A percentile compares a stretch with the other conserved stretches of the same genome.
These are phyloP conservation scores for Petrolisthes manimaculis DNA, from an alignment of 2,888 invertebrate species.

Conservation along the genomic window DNA sequence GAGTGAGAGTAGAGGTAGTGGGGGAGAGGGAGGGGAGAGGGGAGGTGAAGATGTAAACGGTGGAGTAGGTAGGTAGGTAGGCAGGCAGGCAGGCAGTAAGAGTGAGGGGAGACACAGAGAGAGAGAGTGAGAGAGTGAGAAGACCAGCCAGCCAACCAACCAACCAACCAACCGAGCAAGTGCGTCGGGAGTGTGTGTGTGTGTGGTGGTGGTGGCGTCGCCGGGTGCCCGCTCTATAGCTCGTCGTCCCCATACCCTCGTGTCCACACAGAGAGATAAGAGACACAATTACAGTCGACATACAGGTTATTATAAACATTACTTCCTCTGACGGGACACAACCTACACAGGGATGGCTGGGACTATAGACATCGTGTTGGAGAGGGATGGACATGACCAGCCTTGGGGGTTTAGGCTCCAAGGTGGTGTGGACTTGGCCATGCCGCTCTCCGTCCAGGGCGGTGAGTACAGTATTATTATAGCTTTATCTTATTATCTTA, in stretches of 20 bases:
- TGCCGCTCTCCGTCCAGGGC: conserved; percentile 89
- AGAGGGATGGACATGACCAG: conserved; percentile 65
- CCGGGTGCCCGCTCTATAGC: not conserved
- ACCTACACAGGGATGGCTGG: too few relatives aligned
- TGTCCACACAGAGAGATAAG: too few relatives aligned
- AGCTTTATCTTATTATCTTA: too few relatives aligned
- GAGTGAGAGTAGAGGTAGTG: not conserved
- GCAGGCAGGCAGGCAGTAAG: not conserved
- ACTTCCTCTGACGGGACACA: too few relatives aligned
- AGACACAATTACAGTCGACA: too few relatives aligned
- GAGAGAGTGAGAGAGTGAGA: not conserved
- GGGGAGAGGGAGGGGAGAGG: not conserved
- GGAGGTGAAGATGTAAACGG: not conserved
- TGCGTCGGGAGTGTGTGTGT: conserved; percentile 25
- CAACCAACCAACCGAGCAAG: not conserved
- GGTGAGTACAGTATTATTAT: too few relatives aligned
- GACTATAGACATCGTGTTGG: conserved; percentile 53
- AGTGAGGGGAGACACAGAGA: not conserved
- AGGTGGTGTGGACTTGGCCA: conserved; percentile 71
- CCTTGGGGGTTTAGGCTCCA: conserved; percentile 66
- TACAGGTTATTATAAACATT: too few relatives aligned
- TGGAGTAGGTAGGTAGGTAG: not conserved
- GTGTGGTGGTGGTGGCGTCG: conserved; percentile 7
- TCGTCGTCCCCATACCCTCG: too few relatives aligned
- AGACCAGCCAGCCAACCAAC: not conserved